Base-by-base conservation (phyloP, 2,888 invertebrate genomes). In the Electrophaes corylata region DNA sequence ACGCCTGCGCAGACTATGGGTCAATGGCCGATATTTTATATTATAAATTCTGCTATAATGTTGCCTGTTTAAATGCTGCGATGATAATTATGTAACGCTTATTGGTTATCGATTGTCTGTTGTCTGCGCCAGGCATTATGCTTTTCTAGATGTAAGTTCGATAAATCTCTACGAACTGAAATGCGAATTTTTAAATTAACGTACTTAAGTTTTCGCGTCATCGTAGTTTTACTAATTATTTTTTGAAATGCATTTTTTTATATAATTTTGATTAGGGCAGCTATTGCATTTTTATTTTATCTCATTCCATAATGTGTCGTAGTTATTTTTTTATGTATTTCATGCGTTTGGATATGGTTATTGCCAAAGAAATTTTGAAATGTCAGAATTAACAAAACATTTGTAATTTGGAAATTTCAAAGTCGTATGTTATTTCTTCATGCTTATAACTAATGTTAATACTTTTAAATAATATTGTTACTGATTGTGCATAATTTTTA, bases 281-380 rank as follows among this genome's bases (percentile, higher is more conserved):
- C 91, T 90, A 86, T 82, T 79, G 83, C 83, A 81, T 81, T 81
- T 76, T 84, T 76, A 72, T 80, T 77, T 83, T 75, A 76, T 77
- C 79, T 84, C 86, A 86, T 89, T 88, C 86, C 84, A 85, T 83
- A 73, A 71, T 79, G 72, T 79, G 75, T 77, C 77, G 73, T 78
- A 76, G 76, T 75, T 76, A 71, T 75, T 78, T 75, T 76, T 76
- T 71, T 75, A 78, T 76, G 65, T 78, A 68, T 81, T 74, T 76
- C 81, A 76, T 70, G 74, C 76, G 75, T 83, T 84, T 78, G 77
- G 78, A 79, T 78, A 82, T 84, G 76, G 84, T 81, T 71, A 80
- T 85, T 88, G 76, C 91, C 91, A 91, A 91, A 91, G 90, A 91
- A 83, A 85, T 79, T 78, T 73, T 67, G 65, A 81, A 79, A 79